Base-by-base conservation (phyloP, 1,140 invertebrate genomes). In the Amyelois transitella region DNA sequence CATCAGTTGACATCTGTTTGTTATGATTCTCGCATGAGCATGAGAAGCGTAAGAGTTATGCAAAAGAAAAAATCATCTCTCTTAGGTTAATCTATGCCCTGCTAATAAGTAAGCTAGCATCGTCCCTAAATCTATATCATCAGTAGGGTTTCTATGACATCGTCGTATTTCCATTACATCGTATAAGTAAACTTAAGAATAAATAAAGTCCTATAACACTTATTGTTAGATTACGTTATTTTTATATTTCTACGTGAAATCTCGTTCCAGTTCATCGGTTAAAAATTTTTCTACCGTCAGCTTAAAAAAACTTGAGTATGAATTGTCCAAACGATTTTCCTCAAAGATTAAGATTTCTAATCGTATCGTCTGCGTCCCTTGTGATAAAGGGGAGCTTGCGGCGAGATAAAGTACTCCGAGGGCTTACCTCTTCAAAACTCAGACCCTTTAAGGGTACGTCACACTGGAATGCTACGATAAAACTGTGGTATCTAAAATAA, bases 271-370 rank as follows among this genome's bases (percentile, higher is more conserved):
- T 28, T 28, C 12, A 28, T 10, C 25, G 25, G 1, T 10, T 28
- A 28, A 28, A 28, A 28, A 28, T 8, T 28, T 1, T 8, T 8
- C 25, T 28, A 4, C 25, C 25, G 12, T 28, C 25, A 28, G 25
- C 3, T 28, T n/a, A n/a, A n/a, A 28, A 28, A 28, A 28, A 28
- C 25, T 28, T 12, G 2, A 28, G 7, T 28, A 28, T n/a, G 2
- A 38, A 38, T 38, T 38, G 32, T 38, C 58, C 58, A 58, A 68
- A 61, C 72, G 60, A 64, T 64, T 52, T 77, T 65, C 70, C 74
- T 72, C 76, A 73, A 71, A 80, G 79, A 82, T 82, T 80, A 81
- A 76, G 74, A 75, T 68, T 68, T 74, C 72, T 81, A 82, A 85
- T 85, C 76, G 73, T 75, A 75, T 75, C 73, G 17, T 63, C 55